Evolutionary conservation across 2,113 vertebrate species (phyloP).

Genomic region (Psilopsiagon aurifrons): DNA sequence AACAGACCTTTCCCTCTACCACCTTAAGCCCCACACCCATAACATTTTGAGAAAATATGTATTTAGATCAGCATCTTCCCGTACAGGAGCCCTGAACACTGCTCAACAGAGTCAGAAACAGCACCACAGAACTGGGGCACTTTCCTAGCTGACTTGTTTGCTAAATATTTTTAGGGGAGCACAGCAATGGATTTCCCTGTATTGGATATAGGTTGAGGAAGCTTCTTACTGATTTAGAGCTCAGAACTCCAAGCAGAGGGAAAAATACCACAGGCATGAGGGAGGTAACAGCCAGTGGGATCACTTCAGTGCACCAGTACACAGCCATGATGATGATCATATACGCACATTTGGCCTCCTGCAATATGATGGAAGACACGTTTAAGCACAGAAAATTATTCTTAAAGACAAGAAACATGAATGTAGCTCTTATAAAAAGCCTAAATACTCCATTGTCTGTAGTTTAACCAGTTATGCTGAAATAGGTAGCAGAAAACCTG

Average conservation of each 20-base stretch:
- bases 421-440: not conserved
- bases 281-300: constrained; percentile 90
- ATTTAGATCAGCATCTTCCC: not conserved
- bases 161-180: not conserved
- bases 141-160: not conserved
- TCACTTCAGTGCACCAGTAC: constrained; percentile 95
- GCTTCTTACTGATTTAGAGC: constrained; percentile 85
- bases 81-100: not conserved
- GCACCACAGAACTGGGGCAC: not conserved
- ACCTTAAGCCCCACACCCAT: not conserved
- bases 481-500: not conserved
- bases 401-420: not conserved
- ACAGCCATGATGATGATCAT: constrained; percentile 91
- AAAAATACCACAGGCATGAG: constrained; percentile 91
- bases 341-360: constrained; percentile 91
- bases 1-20: not conserved
- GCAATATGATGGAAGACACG: constrained; percentile 22
- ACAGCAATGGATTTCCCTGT: not conserved
- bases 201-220: not conserved
- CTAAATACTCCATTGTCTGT: not conserved
- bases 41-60: not conserved
- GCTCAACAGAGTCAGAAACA: not conserved
- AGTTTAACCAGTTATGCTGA: not conserved
- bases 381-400: not conserved
- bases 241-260: constrained; percentile 89